Evolutionary conservation across 1,140 invertebrate genomes (phyloP).

Genomic region (Drosophila ohnishii): DNA sequence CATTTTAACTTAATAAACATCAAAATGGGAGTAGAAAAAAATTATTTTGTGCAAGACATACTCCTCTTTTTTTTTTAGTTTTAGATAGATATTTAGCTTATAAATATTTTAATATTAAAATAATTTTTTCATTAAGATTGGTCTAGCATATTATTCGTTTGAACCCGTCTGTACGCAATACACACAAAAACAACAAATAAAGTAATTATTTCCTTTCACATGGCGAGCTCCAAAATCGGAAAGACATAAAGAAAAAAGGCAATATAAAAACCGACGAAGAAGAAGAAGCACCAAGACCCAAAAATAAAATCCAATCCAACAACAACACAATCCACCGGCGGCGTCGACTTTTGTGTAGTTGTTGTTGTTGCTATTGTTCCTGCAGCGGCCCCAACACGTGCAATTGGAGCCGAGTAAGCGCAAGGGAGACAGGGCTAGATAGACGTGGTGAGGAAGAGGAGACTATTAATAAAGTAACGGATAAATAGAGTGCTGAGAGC

Average conservation of each 20-base stretch:
- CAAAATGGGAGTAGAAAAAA: too few relatives aligned
- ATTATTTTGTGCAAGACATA: too few relatives aligned
- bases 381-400: constrained; percentile 63
- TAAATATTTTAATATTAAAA: not conserved
- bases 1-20: not conserved
- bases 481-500: not conserved
- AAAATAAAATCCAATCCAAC: constrained; percentile 57
- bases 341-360: constrained; percentile 20
- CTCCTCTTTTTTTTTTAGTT: not conserved
- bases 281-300: constrained; percentile 50
- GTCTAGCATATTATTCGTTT: not conserved
- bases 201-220: constrained; percentile 80
- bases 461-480: constrained; percentile 23
- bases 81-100: not conserved
- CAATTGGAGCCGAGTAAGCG: constrained; percentile 11
- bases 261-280: constrained; percentile 41
- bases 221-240: constrained; percentile 57
- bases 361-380: constrained; percentile 33
- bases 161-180: constrained; percentile 23
- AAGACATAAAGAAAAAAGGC: constrained; percentile 53
- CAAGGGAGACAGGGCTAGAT: constrained; percentile 10
- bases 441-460: constrained; percentile 1
- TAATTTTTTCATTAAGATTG: not conserved
- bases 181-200: constrained; percentile 64
- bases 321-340: constrained; percentile 35